These are phyloP conservation scores for Sinella curviseta DNA, from an alignment of 1,140 invertebrate genomes.

Conservation along the genomic window DNA sequence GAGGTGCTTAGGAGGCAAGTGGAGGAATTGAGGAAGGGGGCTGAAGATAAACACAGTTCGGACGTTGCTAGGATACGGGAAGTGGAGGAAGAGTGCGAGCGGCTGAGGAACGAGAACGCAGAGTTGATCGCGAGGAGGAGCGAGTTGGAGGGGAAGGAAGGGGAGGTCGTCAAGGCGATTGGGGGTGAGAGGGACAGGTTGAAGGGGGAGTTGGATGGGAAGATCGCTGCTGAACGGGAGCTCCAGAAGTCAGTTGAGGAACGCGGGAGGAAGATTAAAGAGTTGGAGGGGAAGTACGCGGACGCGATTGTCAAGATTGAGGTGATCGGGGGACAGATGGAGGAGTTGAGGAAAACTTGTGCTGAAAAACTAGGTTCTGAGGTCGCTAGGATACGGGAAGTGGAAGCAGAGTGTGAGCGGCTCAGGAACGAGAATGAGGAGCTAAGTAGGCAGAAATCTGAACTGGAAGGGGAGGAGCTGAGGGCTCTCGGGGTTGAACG, in stretches of 20 bases:
- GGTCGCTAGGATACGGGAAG: too few species aligned
- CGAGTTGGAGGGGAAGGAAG: background rate
- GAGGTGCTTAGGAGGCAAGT: background rate
- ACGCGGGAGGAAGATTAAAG: background rate
- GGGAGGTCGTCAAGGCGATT: background rate
- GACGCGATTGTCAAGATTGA: background rate
- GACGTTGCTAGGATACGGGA: background rate
- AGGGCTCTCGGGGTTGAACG: too few species aligned
- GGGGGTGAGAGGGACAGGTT: background rate
- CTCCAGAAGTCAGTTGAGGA: background rate
- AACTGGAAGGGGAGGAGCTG: too few species aligned
- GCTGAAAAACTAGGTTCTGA: too few species aligned
- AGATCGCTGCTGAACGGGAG: background rate
- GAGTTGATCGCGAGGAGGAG: too few species aligned
- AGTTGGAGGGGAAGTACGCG: background rate
- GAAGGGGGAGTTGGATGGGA: background rate
- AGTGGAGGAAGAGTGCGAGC: background rate
- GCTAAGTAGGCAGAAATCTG: too few species aligned
- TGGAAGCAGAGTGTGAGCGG: too few species aligned
- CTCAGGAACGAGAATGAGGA: too few species aligned
- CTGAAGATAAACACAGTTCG: too few species aligned
- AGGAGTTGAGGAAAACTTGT: too few species aligned
- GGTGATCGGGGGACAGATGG: background rate
- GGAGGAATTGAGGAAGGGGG: too few species aligned
- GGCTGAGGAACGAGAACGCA: background rate